Evolutionary conservation across 1,140 invertebrate genomes (phyloP), one percentile per base, ranked within the genome.

Genomic region (Drosophila bipectinata): DNA sequence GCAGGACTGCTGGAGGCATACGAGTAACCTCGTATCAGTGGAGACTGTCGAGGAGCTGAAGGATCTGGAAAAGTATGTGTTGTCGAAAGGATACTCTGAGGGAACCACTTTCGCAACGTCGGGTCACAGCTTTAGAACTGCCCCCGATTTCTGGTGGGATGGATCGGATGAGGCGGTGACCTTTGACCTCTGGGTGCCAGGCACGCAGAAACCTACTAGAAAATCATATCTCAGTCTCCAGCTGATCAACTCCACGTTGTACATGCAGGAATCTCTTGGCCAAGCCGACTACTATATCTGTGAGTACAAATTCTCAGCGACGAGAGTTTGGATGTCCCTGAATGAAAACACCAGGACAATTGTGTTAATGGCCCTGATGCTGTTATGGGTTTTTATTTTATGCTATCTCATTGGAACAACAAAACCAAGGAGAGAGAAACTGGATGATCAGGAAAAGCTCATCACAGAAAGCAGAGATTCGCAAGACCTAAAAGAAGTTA

Each of bases 71-170:
- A 4, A 21, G 0, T 85, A 72, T 37, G 34, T 59, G 48, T 85
- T 8, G 2, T 39, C 0, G 24, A 21, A 44, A 15, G 62, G 56
- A 0, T 80, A 59, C 58, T 4, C 26, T 14, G 62, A 85, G 28
- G 81, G 77, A 5, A 80, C 58, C n/a, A 66, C 51, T 1, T 84
- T 84, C 10, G 39, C 58, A 8, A 84, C 80, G 4, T 79, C 80
- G 1, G 80, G 72, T 1, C n/a, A 72, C 21, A 84, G 49, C 28
- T 77, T 59, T 8, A 1, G 51, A 1, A 61, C 47, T 0, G 28
- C n/a, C 0, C 9, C 21, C 12, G 48, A 58, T 1, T 84, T 26
- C 34, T 34, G 28, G 7, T 83, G 80, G 80, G 47, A 69, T 1
- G 75, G 24, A 0, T 0, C 12, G 0, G 5, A 28, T 0, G 1